Evolutionary conservation across 2,113 vertebrate species (phyloP).

Genomic region (Axis porcinus): DNA sequence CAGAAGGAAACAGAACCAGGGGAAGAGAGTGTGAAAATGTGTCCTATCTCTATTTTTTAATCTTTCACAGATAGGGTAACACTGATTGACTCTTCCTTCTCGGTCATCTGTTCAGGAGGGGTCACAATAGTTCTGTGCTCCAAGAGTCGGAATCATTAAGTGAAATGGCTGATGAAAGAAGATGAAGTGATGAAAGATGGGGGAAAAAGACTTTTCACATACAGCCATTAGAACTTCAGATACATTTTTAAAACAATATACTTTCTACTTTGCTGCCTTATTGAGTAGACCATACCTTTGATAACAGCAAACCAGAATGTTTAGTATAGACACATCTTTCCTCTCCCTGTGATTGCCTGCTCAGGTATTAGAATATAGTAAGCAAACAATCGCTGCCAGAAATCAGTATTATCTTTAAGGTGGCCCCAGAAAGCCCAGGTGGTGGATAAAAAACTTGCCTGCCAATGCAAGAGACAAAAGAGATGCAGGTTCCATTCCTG

Average conservation of each 20-base stretch:
- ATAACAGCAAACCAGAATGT: background rate
- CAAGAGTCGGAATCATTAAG: background rate
- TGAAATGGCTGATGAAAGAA: background rate
- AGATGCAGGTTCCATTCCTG: background rate
- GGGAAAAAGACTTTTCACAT: conserved; percentile 30
- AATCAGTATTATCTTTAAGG: background rate
- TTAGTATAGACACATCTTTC: conserved; percentile 7
- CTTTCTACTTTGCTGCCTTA: conserved; percentile 10
- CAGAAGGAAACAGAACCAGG: conserved; percentile 20
- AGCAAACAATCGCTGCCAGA: background rate
- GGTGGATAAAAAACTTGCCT: background rate
- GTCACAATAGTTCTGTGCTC: conserved; percentile 35
- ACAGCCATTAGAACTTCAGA: background rate
- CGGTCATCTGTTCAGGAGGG: conserved; percentile 3
- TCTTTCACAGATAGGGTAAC: conserved; percentile 42
- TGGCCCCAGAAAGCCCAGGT: rapidly evolving
- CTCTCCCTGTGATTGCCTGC: background rate
- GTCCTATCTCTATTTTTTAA: background rate
- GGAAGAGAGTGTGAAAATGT: background rate
- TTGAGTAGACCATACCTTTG: background rate
- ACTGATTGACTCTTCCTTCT: conserved; percentile 47
- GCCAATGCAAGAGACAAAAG: background rate
- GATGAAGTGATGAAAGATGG: conserved; percentile 33
- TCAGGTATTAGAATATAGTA: conserved; percentile 28
- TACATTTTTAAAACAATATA: background rate